A percentile compares a stretch with the other conserved stretches of the same genome.
These are phyloP conservation scores for Stichopus chloronotus DNA, from an alignment of 35 echinoderm and acorn worm species.

Conservation along the genomic window DNA sequence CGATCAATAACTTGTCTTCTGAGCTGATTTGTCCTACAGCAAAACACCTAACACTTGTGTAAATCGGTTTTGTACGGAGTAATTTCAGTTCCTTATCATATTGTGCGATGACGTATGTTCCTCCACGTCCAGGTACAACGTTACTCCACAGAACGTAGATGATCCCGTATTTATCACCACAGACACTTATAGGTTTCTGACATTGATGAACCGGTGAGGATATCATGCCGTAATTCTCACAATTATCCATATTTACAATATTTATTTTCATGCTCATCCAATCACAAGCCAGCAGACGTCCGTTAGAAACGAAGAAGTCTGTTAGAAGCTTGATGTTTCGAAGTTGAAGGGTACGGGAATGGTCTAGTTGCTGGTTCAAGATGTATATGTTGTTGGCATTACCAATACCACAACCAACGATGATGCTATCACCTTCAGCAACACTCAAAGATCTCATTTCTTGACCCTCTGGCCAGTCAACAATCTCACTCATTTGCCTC, in stretches of 20 bases:
- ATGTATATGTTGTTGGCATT: background rate
- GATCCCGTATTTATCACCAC: background rate
- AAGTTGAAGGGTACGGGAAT: background rate
- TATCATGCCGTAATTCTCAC: background rate
- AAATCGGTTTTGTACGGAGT: background rate
- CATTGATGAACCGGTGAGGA: background rate
- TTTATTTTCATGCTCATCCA: background rate
- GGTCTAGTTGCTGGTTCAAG: background rate
- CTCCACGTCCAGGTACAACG: background rate
- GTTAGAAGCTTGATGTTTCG: background rate
- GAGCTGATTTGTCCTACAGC: background rate
- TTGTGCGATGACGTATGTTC: background rate
- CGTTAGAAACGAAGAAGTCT: background rate
- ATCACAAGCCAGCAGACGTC: background rate
- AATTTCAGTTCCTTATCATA: background rate
- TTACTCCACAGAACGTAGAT: slow-evolving; percentile 4
- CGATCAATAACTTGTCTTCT: background rate
- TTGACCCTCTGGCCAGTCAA: background rate
- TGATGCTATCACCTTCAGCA: background rate
- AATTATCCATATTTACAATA: background rate
- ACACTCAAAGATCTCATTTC: background rate
- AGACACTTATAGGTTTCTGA: background rate
- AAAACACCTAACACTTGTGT: background rate
- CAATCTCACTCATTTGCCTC: background rate
- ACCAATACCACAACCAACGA: background rate